These are phyloP conservation scores for Chrysopa pallens DNA, from an alignment of 1,140 invertebrate species.

Conservation along the genomic window DNA sequence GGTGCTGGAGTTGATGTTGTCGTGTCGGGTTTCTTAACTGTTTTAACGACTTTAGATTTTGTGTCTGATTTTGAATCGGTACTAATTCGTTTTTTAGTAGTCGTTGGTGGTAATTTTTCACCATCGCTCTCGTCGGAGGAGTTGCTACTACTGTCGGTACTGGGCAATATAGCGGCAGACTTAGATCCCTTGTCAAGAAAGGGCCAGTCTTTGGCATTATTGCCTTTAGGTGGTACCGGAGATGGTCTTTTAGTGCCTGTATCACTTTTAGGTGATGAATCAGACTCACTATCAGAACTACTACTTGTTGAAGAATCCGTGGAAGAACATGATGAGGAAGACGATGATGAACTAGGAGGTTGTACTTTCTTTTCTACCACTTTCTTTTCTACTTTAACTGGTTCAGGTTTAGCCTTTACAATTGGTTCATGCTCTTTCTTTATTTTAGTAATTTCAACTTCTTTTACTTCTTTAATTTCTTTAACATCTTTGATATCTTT, in stretches of 20 bases:
- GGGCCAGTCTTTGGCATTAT: constrained; percentile 19
- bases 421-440: neutral
- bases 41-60: constrained; percentile 8
- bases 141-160: constrained; percentile 2
- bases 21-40: constrained; percentile 5
- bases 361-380: neutral
- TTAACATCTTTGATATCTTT: constrained; percentile 22
- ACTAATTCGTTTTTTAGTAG: constrained; percentile 1
- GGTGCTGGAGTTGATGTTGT: neutral
- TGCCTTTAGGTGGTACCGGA: constrained; percentile 13
- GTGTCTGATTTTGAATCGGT: constrained; percentile 2
- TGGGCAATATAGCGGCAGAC: constrained; percentile 14
- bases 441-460: constrained; percentile 15
- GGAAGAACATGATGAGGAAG: constrained; percentile 21
- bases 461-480: constrained; percentile 15
- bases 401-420: neutral
- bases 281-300: constrained; percentile 21
- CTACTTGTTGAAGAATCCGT: constrained; percentile 20
- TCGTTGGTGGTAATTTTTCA: constrained; percentile 5
- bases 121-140: constrained; percentile 18
- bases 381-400: neutral
- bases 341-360: constrained; percentile 10
- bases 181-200: constrained; percentile 25
- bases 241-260: constrained; percentile 6
- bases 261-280: constrained; percentile 8